Percentiles rank a stretch among this genome's conserved stretches.
Conservation (phyloP, 2,113 vertebrate species). For the Cottus gobio region DNA sequence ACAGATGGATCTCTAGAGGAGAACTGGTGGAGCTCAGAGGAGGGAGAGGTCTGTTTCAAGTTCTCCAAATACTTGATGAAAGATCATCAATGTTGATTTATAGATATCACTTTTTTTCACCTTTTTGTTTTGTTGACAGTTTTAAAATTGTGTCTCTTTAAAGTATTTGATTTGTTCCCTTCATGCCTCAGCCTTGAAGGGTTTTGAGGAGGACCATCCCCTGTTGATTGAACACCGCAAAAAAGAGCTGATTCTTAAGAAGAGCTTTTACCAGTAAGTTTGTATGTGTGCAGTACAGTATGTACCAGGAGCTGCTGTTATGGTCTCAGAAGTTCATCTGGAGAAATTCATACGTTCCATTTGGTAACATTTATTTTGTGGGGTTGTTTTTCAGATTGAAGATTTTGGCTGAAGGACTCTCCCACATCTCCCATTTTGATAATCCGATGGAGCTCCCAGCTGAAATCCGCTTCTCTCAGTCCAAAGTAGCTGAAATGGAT, state of each 20-base stretch:
- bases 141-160: too few relatives aligned
- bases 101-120: background rate
- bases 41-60: conserved; percentile 68
- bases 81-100: background rate
- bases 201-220: conserved; percentile 63
- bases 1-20: conserved; percentile 75
- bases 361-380: background rate
- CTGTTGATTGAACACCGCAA: conserved; percentile 59
- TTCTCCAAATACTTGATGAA: background rate
- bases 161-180: background rate
- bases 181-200: conserved; percentile 49
- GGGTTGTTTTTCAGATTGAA: conserved; percentile 54
- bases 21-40: conserved; percentile 70
- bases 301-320: background rate
- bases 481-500: background rate
- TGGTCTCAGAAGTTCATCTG: background rate
- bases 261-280: conserved; percentile 65
- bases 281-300: background rate
- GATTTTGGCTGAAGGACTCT: conserved; percentile 23
- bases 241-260: conserved; percentile 46
- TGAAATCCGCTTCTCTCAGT: conserved; percentile 40
- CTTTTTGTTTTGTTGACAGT: background rate
- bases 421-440: conserved; percentile 5
- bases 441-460: conserved; percentile 23
- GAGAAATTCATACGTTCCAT: background rate